A percentile compares a stretch with the other conserved stretches of the same genome.
Conservation (phyloP, 2,797 vertebrate species). For the Eleutherodactylus coqui region DNA sequence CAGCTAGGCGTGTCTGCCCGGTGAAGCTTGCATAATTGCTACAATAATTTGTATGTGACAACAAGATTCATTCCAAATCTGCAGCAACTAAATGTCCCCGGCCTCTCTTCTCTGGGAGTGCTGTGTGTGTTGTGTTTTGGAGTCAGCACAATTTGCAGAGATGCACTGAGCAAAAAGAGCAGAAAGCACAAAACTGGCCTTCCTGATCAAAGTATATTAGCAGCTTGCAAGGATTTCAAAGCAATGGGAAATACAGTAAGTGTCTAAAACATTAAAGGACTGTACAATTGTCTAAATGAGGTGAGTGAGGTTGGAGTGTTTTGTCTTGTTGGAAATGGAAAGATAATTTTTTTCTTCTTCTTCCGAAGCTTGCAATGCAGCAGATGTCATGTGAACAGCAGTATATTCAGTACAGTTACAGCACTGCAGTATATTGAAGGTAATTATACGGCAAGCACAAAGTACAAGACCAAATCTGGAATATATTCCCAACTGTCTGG, state of each 20-base stretch:
- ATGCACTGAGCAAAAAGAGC: constrained; percentile 11
- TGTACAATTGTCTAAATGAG: constrained; percentile 23
- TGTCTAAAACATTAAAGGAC: constrained; percentile 45
- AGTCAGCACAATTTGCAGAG: constrained; percentile 38
- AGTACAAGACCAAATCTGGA: not conserved
- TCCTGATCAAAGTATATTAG: constrained; percentile 28
- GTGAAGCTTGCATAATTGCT: constrained; percentile 30
- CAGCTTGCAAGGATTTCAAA: constrained; percentile 39
- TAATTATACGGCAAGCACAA: constrained; percentile 6
- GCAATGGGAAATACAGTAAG: constrained; percentile 31
- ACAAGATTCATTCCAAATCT: constrained; percentile 29
- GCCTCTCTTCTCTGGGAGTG: not conserved
- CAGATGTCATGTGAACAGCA: constrained; percentile 15
- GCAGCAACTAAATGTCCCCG: constrained; percentile 1
- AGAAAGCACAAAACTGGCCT: constrained; percentile 29
- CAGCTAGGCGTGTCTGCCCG: constrained; percentile 4
- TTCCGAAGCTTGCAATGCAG: not conserved
- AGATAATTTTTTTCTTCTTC: constrained; percentile 22
- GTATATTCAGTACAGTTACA: not conserved
- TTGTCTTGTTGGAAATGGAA: constrained; percentile 22
- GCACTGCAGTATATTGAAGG: not conserved
- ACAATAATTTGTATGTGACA: constrained; percentile 40
- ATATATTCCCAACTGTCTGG: not conserved
- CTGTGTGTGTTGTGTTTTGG: not conserved
- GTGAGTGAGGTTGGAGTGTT: constrained; percentile 37